Evolutionary conservation across 1,140 invertebrate species (phyloP), one percentile per base, ranked within the genome.

Genomic region (Bombus superbus): DNA sequence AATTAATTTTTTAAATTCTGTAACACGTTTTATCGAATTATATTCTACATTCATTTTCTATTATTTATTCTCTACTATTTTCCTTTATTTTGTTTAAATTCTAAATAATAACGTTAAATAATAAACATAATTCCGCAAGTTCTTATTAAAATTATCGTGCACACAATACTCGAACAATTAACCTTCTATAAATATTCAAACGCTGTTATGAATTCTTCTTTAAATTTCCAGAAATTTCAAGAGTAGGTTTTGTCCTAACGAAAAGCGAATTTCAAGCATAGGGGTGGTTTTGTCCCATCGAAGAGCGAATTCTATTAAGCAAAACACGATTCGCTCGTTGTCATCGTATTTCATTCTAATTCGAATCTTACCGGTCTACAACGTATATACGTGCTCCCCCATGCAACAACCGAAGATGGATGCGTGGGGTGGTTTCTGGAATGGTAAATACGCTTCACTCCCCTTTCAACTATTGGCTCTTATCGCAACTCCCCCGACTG

Each of bases 381-480:
- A 59, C 25, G 78, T 77, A n/a, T 62, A 62, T n/a, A 76, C 79
- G 84, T 78, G 72, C 79, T 53, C 64, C 64, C 66, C 66, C 77
- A 77, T 44, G 76, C 73, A 86, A 81, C 59, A 47, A 62, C 57
- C 76, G 82, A 69, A 89, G 88, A 88, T 80, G 42, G 79, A 89
- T 89, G 85, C 80, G 57, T 68, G 75, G 88, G 88, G 85, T 86
- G 87, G 86, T 89, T 88, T 85, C 88, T 66, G 86, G 86, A 89
- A 89, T 89, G 86, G 82, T 75, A 89, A 89, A 89, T 88, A 88
- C 87, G 77, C 66, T 89, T 88, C 75, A 62, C 71, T 81, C 88
- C 78, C 86, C 81, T 84, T 77, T 35, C 22, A 68, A 77, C 86
- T 81, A 88, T 89, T 81, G 88, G 59, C 88, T 81, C 86, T 89